Evolutionary conservation across 2,113 vertebrate species (phyloP).

Genomic region (Thalassarche chlororhynchos): DNA sequence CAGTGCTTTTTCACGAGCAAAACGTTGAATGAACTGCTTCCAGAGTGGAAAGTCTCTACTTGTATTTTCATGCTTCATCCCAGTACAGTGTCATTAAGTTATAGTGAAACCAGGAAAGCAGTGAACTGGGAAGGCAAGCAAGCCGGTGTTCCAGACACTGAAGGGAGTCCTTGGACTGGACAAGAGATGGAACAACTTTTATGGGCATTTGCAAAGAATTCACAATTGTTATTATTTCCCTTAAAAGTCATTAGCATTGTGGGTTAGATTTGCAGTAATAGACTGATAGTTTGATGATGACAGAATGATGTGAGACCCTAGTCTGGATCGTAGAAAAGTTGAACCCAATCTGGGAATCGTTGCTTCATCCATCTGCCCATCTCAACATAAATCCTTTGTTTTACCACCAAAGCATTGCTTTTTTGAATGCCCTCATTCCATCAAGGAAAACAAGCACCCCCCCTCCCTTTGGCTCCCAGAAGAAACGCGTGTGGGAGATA

Average conservation of each 20-base stretch:
- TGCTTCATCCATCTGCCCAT: background rate
- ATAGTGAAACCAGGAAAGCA: background rate
- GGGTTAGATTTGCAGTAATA: background rate
- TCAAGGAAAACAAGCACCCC: background rate
- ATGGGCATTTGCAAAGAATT: background rate
- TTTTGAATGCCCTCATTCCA: background rate
- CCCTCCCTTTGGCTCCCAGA: background rate
- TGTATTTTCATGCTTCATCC: background rate
- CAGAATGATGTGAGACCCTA: background rate
- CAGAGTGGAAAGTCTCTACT: background rate
- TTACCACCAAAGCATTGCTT: background rate
- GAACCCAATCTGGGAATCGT: background rate
- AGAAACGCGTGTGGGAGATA: background rate
- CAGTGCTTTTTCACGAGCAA: background rate
- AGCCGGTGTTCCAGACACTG: background rate
- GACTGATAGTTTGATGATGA: background rate
- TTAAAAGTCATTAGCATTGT: background rate
- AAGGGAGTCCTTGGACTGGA: background rate
- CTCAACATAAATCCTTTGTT: background rate
- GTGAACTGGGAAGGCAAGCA: background rate
- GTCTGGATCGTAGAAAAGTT: background rate
- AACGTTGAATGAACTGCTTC: background rate
- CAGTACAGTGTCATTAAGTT: background rate
- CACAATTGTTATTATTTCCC: background rate
- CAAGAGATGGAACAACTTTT: background rate